Percentiles rank a stretch among this genome's conserved stretches.
phyloP scores from a whole-genome alignment of 2,888 invertebrate species.

The Clunio marinus region DNA sequence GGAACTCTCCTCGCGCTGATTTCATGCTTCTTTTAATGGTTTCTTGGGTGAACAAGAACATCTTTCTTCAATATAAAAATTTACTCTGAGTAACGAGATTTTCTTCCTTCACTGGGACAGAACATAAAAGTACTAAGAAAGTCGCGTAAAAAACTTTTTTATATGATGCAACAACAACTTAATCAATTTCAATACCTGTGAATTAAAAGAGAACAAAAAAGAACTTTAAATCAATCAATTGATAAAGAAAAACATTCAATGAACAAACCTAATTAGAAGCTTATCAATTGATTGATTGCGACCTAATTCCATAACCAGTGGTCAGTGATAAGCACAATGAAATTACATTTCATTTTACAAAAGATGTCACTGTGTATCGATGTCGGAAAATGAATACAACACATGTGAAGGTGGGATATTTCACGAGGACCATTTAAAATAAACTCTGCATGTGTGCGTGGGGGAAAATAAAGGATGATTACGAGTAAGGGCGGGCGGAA shows the following conservation, averaged over 20 bases:
- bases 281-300: background rate
- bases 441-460: slow-evolving; percentile 8
- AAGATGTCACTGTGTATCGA: slow-evolving; percentile 16
- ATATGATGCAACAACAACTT: too few species aligned
- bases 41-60: background rate
- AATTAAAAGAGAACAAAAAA: too few species aligned
- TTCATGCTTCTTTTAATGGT: background rate
- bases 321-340: background rate
- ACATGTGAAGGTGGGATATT: background rate
- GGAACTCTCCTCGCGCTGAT: background rate
- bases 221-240: too few species aligned
- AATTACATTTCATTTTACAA: slow-evolving; percentile 15
- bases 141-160: too few species aligned
- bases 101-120: too few species aligned
- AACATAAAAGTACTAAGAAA: too few species aligned
- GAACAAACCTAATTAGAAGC: too few species aligned
- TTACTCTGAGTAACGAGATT: too few species aligned
- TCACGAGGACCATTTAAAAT: background rate
- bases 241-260: too few species aligned
- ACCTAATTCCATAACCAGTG: background rate
- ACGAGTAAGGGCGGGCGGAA: too few species aligned
- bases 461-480: background rate
- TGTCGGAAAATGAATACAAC: background rate
- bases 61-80: too few species aligned
- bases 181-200: too few species aligned